Evolutionary conservation across 2,797 vertebrate genomes (phyloP).

Genomic region (Gadopsis bispinosus): DNA sequence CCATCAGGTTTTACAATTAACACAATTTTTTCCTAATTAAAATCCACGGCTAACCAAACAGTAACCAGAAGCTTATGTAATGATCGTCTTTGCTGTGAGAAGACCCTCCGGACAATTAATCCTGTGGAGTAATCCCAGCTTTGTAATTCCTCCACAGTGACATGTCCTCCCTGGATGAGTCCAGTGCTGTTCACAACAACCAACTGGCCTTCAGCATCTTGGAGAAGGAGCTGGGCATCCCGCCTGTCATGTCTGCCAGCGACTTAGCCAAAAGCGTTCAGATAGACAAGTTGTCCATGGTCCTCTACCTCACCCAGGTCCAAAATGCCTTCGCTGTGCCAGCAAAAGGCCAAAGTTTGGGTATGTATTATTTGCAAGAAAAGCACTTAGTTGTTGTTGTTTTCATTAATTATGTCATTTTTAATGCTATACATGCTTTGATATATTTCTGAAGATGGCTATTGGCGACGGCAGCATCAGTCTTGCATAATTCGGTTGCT

Average conservation of each 20-base stretch:
- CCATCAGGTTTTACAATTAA: conserved; percentile 1
- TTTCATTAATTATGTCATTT: conserved; percentile 8
- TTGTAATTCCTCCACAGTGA: conserved; percentile 81
- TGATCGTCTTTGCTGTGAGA: background rate
- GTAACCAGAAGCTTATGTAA: background rate
- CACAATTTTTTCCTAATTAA: background rate
- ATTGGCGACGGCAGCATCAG: conserved; percentile 22
- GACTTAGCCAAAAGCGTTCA: conserved; percentile 84
- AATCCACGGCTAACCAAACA: background rate
- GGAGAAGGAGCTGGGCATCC: conserved; percentile 91
- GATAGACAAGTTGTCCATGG: conserved; percentile 90
- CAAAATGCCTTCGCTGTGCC: conserved; percentile 82
- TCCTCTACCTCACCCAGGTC: conserved; percentile 94
- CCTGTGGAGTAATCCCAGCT: background rate
- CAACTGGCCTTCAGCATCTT: conserved; percentile 86
- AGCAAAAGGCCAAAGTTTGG: conserved; percentile 75
- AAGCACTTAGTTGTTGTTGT: background rate
- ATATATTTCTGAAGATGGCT: conserved; percentile 16
- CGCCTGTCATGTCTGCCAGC: conserved; percentile 87
- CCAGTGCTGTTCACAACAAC: conserved; percentile 80
- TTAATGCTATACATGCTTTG: background rate
- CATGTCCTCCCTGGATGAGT: conserved; percentile 81
- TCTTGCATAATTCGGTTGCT: conserved; percentile 64
- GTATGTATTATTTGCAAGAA: background rate
- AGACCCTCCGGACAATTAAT: background rate